phyloP scores from a whole-genome alignment of 2,888 invertebrate genomes.

The Chaitophorus viminalis region DNA sequence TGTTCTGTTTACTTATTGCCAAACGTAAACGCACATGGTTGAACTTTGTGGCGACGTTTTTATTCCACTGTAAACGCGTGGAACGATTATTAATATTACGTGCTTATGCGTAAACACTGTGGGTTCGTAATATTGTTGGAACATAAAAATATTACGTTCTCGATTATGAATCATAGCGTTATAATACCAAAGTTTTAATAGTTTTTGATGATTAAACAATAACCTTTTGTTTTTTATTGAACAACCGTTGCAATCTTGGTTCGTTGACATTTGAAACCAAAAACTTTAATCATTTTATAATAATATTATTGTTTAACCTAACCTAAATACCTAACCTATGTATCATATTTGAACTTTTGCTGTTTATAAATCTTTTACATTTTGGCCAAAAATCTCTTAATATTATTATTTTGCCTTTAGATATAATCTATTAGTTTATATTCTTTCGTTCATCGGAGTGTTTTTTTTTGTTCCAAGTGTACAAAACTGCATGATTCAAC shows the following conservation, averaged over 20 bases:
- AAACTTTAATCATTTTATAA: background rate
- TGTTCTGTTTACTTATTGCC: background rate
- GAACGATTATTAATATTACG: background rate
- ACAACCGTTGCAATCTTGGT: too few relatives aligned
- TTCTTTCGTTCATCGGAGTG: background rate
- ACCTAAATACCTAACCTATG: too few relatives aligned
- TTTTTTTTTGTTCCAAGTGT: background rate
- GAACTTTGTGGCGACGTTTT: background rate
- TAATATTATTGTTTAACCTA: too few relatives aligned
- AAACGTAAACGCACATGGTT: too few relatives aligned
- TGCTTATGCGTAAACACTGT: background rate
- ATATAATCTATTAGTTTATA: background rate
- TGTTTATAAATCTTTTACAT: background rate
- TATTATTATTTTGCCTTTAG: background rate
- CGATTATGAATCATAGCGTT: background rate
- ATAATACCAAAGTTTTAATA: conserved; percentile 5
- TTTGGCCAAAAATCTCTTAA: background rate
- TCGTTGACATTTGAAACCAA: background rate
- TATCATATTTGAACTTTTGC: background rate
- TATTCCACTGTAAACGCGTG: background rate
- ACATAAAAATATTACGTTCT: background rate
- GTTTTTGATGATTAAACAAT: background rate
- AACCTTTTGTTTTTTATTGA: background rate
- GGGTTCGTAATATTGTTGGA: background rate
- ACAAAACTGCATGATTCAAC: background rate